Evolutionary conservation across 2,113 vertebrate species (phyloP).

Genomic region (Dasyornis broadbenti): DNA sequence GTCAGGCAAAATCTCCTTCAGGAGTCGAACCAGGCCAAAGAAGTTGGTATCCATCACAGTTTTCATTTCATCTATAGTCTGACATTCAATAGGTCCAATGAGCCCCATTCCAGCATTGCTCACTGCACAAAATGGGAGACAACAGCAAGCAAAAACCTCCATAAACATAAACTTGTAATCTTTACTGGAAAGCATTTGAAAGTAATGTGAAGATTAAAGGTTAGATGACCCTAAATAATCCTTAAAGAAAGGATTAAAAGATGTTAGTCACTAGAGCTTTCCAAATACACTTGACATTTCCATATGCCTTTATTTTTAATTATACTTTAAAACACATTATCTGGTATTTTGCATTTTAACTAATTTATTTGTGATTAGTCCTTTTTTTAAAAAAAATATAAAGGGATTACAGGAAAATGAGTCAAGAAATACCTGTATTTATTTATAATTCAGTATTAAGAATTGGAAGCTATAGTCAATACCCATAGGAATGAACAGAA

Average conservation of each 20-base stretch:
- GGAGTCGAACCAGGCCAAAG: conserved; percentile 81
- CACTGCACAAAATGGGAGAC: conserved; percentile 63
- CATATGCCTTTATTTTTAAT: neutral
- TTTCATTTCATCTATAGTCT: conserved; percentile 83
- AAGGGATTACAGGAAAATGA: neutral
- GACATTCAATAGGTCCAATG: conserved; percentile 85
- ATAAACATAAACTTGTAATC: neutral
- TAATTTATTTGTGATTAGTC: neutral
- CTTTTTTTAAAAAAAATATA: neutral
- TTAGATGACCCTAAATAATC: neutral
- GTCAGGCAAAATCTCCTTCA: conserved; percentile 83
- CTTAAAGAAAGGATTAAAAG: neutral
- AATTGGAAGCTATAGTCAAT: neutral
- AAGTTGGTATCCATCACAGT: conserved; percentile 88
- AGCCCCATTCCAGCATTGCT: conserved; percentile 86
- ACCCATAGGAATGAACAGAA: neutral
- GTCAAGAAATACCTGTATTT: neutral
- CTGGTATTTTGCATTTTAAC: neutral
- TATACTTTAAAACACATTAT: neutral
- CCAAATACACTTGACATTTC: neutral
- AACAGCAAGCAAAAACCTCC: neutral
- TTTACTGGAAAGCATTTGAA: neutral
- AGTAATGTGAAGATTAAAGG: neutral
- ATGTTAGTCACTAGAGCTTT: neutral
- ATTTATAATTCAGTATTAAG: neutral